A percentile compares a stretch with the other conserved stretches of the same genome.
Evolutionary conservation across 2,888 invertebrate genomes (phyloP).

Genomic region (Amorpha juglandis): DNA sequence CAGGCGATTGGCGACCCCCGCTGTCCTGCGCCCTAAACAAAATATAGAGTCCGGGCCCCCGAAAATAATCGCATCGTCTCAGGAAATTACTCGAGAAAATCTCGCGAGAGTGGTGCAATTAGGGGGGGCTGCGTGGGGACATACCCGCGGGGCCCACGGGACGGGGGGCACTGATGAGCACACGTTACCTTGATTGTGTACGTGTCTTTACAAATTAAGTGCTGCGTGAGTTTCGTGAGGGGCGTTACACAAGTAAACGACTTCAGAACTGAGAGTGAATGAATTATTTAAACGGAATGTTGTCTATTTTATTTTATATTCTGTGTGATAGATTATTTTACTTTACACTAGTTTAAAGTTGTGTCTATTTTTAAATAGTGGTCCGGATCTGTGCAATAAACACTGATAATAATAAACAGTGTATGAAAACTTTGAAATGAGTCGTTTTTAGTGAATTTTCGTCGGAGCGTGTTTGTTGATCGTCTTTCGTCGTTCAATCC

Average conservation of each 20-base stretch:
- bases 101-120: conserved; percentile 21
- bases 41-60: conserved; percentile 7
- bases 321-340: background rate
- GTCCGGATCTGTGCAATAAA: no score
- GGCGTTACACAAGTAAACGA: background rate
- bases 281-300: background rate
- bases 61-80: conserved; percentile 22
- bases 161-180: conserved; percentile 19
- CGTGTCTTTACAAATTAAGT: conserved; percentile 27
- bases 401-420: no score
- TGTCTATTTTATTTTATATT: background rate
- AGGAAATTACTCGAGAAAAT: conserved; percentile 22
- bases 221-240: background rate
- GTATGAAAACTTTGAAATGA: no score
- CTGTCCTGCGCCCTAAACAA: conserved; percentile 9
- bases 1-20: background rate
- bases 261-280: background rate
- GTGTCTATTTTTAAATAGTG: no score
- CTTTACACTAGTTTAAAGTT: no score
- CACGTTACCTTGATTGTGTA: conserved; percentile 18
- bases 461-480: no score
- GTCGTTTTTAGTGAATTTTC: no score
- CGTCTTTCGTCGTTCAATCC: no score
- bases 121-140: background rate
- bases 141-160: background rate